Evolutionary conservation across 2,797 vertebrate species (phyloP).

Genomic region (Onychomys leucogaster): DNA sequence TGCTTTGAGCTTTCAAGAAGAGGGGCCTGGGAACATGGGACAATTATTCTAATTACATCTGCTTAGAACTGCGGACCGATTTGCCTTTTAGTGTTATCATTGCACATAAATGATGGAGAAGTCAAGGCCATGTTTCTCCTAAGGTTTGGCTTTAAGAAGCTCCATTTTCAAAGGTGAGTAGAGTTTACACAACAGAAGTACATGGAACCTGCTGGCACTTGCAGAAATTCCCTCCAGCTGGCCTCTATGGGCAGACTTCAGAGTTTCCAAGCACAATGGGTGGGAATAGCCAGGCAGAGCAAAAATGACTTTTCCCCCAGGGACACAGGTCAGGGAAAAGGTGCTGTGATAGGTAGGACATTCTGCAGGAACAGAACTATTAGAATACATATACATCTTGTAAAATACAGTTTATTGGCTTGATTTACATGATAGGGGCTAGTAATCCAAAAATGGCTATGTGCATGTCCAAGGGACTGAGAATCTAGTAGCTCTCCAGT

Average conservation of each 20-base stretch:
- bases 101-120: neutral
- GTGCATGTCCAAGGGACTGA: neutral
- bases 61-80: conserved; percentile 6
- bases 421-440: neutral
- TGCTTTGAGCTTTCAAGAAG: conserved; percentile 71
- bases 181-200: conserved; percentile 12
- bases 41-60: conserved; percentile 70
- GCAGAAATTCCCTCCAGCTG: neutral
- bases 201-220: neutral
- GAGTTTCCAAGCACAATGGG: neutral
- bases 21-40: conserved; percentile 46
- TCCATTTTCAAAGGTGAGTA: conserved; percentile 47
- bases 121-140: conserved; percentile 36
- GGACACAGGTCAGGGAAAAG: neutral
- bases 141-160: conserved; percentile 53
- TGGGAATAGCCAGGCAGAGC: neutral
- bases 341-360: neutral
- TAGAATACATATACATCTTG: neutral
- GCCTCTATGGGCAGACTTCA: neutral
- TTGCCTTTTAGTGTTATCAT: conserved; percentile 62
- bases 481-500: neutral
- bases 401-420: neutral
- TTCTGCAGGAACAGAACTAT: neutral
- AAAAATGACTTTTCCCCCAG: rapidly evolving
- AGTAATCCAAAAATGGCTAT: neutral